These are phyloP conservation scores for Hetaerina americana DNA, from an alignment of 1,140 invertebrate genomes.

Conservation along the genomic window DNA sequence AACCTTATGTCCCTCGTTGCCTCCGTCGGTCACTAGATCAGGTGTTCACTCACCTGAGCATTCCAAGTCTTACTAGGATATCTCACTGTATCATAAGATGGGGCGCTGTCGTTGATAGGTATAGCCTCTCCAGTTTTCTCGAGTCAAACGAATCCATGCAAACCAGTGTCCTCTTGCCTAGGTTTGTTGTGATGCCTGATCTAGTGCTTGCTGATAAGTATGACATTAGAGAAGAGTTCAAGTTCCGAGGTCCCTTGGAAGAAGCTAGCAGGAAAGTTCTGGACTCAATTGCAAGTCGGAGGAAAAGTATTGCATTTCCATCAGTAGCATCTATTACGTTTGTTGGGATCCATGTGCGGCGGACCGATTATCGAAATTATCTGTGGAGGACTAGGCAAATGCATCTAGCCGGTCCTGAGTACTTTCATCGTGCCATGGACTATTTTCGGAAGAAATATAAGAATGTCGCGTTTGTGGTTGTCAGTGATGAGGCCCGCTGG, in stretches of 20 bases:
- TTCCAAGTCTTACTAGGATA: slow-evolving; percentile 41
- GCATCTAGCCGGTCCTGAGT: slow-evolving; percentile 34
- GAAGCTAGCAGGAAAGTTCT: slow-evolving; percentile 33
- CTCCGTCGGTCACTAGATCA: slow-evolving; percentile 38
- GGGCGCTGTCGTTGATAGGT: slow-evolving; percentile 26
- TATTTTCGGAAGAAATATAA: slow-evolving; percentile 38
- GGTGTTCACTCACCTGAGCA: slow-evolving; percentile 38
- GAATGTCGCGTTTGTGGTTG: slow-evolving; percentile 39
- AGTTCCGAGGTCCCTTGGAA: slow-evolving; percentile 33
- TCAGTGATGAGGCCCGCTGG: slow-evolving; percentile 48
- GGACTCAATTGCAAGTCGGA: slow-evolving; percentile 22
- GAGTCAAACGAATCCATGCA: slow-evolving; percentile 41
- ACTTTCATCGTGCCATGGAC: slow-evolving; percentile 40
- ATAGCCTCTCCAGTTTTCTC: slow-evolving; percentile 26
- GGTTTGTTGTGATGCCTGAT: slow-evolving; percentile 39
- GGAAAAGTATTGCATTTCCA: slow-evolving; percentile 17
- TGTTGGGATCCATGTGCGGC: slow-evolving; percentile 42
- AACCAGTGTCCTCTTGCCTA: slow-evolving; percentile 43
- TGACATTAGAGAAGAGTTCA: slow-evolving; percentile 40
- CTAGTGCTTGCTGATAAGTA: slow-evolving; percentile 39
- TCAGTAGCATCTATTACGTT: slow-evolving; percentile 29
- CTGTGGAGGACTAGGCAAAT: slow-evolving; percentile 32
- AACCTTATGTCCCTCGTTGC: slow-evolving; percentile 41
- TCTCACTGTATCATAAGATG: slow-evolving; percentile 37
- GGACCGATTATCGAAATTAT: slow-evolving; percentile 45